Evolutionary conservation across 2,113 vertebrate species (phyloP).

Genomic region (Nannospalax galili): DNA sequence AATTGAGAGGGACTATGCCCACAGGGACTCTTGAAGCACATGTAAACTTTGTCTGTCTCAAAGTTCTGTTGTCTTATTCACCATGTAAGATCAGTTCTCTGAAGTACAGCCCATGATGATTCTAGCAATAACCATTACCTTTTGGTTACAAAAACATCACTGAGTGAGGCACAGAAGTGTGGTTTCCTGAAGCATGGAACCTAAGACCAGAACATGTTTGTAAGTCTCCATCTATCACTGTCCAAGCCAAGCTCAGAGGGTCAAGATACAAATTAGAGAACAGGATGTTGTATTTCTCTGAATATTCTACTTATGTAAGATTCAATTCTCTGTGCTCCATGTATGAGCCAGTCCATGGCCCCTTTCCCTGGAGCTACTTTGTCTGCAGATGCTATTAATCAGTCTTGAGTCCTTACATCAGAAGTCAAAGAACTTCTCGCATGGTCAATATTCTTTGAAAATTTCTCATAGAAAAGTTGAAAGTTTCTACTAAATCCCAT

Average conservation of each 20-base stretch:
- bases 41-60: constrained; percentile 52
- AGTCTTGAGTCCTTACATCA: not conserved
- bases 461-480: constrained; percentile 23
- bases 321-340: not conserved
- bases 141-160: constrained; percentile 73
- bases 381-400: not conserved
- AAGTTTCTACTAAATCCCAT: not conserved
- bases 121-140: constrained; percentile 41
- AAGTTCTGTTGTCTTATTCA: constrained; percentile 51
- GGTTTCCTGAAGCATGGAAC: constrained; percentile 64
- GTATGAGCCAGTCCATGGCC: not conserved
- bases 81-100: constrained; percentile 50
- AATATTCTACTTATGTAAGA: not conserved
- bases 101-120: constrained; percentile 63
- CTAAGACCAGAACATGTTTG: constrained; percentile 48
- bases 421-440: not conserved
- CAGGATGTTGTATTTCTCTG: not conserved
- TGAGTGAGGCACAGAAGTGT: constrained; percentile 59
- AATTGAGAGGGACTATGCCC: constrained; percentile 21
- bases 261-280: constrained; percentile 55
- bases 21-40: constrained; percentile 58
- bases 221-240: constrained; percentile 57
- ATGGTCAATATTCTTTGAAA: constrained; percentile 10
- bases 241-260: constrained; percentile 40
- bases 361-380: not conserved